Percentiles rank a stretch among this genome's conserved stretches.
Conservation (phyloP, 1,140 invertebrate genomes). For the Asbolus verrucosus region DNA sequence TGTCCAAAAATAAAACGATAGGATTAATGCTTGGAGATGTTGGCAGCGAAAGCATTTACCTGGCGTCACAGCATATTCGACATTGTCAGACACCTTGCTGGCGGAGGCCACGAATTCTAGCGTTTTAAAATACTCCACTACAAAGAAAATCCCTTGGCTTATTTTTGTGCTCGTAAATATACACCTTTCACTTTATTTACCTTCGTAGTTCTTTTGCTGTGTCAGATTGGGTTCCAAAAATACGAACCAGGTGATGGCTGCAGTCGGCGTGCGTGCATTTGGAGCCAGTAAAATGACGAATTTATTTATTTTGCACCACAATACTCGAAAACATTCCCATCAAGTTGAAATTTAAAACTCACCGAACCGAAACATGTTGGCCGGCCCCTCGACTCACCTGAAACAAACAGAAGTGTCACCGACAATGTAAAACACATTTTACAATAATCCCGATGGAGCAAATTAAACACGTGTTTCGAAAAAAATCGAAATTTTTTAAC, state of each 20-base stretch:
- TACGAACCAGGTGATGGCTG: conserved; percentile 43
- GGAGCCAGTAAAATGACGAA: too few species aligned
- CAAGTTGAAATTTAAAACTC: too few species aligned
- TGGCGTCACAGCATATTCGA: conserved; percentile 28
- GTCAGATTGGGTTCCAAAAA: conserved; percentile 32
- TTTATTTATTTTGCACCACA: too few species aligned
- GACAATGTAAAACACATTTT: too few species aligned
- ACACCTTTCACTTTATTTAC: conserved; percentile 50
- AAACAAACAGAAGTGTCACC: too few species aligned
- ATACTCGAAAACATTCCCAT: too few species aligned
- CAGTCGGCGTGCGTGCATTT: conserved; percentile 7
- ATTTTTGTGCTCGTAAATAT: conserved; percentile 50
- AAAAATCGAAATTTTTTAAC: too few species aligned
- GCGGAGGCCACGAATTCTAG: neutral
- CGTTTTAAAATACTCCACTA: conserved; percentile 45
- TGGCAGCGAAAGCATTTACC: conserved; percentile 10
- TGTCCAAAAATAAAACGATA: conserved; percentile 26
- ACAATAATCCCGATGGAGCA: too few species aligned
- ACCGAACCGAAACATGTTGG: too few species aligned
- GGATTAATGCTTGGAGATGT: neutral
- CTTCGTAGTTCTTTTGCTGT: conserved; percentile 43
- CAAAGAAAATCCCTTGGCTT: conserved; percentile 44
- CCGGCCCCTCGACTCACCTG: too few species aligned
- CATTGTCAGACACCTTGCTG: conserved; percentile 38
- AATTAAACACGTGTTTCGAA: too few species aligned